These are phyloP conservation scores for Aviceda subcristata DNA, from an alignment of 2,113 vertebrate genomes.

Conservation along the genomic window DNA sequence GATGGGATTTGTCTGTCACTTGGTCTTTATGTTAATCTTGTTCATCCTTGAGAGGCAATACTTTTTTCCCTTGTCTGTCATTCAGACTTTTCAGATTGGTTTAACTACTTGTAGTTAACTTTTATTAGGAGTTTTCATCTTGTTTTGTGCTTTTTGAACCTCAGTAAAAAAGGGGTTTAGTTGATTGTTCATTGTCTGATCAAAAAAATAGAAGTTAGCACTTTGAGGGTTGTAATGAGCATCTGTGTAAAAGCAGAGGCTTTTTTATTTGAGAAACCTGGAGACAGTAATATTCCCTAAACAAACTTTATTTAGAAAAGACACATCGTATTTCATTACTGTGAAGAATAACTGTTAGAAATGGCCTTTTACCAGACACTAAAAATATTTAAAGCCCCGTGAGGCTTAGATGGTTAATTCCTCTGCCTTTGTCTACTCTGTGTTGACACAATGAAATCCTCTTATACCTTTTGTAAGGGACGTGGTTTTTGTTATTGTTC, in stretches of 20 bases:
- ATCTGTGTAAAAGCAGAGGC: neutral
- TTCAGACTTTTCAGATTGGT: neutral
- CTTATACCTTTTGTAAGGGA: neutral
- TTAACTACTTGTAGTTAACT: neutral
- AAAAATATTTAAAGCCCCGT: neutral
- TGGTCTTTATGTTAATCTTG: neutral
- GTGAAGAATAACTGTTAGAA: neutral
- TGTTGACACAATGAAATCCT: neutral
- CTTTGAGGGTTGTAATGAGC: neutral
- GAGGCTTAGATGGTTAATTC: neutral
- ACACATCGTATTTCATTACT: neutral
- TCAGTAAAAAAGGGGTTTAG: neutral
- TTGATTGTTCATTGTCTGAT: neutral
- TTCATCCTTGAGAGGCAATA: neutral
- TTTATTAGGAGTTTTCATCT: neutral
- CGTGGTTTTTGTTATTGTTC: neutral
- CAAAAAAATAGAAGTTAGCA: neutral
- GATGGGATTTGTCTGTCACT: conserved; percentile 12
- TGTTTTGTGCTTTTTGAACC: neutral
- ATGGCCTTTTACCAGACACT: neutral
- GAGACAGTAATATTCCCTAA: neutral
- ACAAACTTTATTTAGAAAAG: neutral
- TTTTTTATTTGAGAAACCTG: neutral
- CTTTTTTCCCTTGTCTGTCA: neutral
- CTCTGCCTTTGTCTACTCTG: neutral